Evolutionary conservation across 2,888 invertebrate species (phyloP), one percentile per base, ranked within the genome.

Genomic region (Auanema sp.): DNA sequence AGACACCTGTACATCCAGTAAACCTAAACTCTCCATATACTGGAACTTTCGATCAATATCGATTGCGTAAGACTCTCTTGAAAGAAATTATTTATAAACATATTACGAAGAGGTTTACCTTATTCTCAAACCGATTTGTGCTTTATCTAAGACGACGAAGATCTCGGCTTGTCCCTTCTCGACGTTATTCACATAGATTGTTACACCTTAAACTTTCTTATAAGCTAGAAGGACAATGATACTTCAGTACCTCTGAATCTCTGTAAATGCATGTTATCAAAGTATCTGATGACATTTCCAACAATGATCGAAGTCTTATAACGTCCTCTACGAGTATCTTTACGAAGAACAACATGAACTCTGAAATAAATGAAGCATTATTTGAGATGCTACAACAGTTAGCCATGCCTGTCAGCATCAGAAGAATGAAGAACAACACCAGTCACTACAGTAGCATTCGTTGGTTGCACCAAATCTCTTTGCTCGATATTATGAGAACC

Each of bases 241-340:
- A 25, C 25, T 43, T 1, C 10, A 23, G 41, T 40, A 79, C 78
- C 77, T 55, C 68, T 67, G 69, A 75, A 79, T 41, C 77, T 61
- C 52, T 80, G 80, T 23, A 81, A 63, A 16, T 70, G 64, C 72
- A 80, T 77, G n/a, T 75, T 76, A 60, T 80, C 80, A 52, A 80
- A 80, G 65, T 80, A 80, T 6, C 80, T 71, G 41, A 80, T 61
- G 18, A 78, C 58, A 47, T 78, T 80, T 25, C 79, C 77, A 23
- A 80, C 80, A 43, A 80, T 69, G 43, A 80, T 71, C 58, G 68
- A 78, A 12, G 81, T 81, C 42, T 80, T 72, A 66, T 83, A 80
- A 14, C 78, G 66, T 23, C 75, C 76, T 14, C 78, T 67, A 24
- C 80, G 65, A 2, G 81, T 81, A 63, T 80, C 80, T 18, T 81